phyloP scores from a whole-genome alignment of 2,888 invertebrate genomes.

The Cheilosia soror region DNA sequence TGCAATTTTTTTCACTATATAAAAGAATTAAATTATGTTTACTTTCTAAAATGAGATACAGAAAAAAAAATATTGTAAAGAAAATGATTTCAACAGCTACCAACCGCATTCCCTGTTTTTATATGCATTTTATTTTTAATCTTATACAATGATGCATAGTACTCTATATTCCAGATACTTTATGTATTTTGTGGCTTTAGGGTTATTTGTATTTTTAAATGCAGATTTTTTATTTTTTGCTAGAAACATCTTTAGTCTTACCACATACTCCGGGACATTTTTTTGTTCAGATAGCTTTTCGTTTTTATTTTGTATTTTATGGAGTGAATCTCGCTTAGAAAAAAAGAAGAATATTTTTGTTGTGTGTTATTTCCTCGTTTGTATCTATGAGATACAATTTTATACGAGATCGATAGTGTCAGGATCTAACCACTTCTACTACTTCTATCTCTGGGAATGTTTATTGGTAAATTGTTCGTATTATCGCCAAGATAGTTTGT shows the following conservation, averaged over 20 bases:
- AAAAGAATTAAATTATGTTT: slow-evolving; percentile 21
- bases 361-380: slow-evolving; percentile 31
- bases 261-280: slow-evolving; percentile 57
- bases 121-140: slow-evolving; percentile 45
- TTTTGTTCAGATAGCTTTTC: slow-evolving; percentile 1
- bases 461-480: slow-evolving; percentile 81
- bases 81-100: slow-evolving; percentile 60
- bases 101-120: slow-evolving; percentile 69
- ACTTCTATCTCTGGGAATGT: slow-evolving; percentile 70
- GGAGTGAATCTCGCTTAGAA: slow-evolving; percentile 33
- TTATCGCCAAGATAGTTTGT: slow-evolving; percentile 84
- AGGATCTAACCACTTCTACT: slow-evolving; percentile 63
- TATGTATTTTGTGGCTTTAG: slow-evolving; percentile 55
- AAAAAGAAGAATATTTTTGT: slow-evolving; percentile 19
- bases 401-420: slow-evolving; percentile 25
- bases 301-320: slow-evolving; percentile 9
- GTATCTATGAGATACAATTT: slow-evolving; percentile 67
- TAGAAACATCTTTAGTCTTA: slow-evolving; percentile 63
- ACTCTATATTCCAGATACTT: slow-evolving; percentile 61
- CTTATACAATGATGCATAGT: slow-evolving; percentile 45
- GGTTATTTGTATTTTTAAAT: slow-evolving; percentile 61
- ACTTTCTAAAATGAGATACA: slow-evolving; percentile 40
- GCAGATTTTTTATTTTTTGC: slow-evolving; percentile 42
- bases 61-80: slow-evolving; percentile 4
- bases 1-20: slow-evolving; percentile 13